These are phyloP conservation scores for Oryzaephilus surinamensis DNA, from an alignment of 1,140 invertebrate genomes.

Conservation along the genomic window DNA sequence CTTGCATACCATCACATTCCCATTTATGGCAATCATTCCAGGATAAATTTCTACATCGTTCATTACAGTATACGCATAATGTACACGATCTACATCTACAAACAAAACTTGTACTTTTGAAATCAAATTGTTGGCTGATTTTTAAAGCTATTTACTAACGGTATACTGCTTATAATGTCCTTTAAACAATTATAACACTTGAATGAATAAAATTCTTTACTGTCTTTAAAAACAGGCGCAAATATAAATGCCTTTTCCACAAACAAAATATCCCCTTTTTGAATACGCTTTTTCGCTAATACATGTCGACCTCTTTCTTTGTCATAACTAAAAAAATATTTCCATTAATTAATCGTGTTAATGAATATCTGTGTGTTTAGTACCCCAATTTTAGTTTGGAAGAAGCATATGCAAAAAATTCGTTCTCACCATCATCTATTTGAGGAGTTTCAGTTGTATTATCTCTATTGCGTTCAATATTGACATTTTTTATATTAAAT, in stretches of 20 bases:
- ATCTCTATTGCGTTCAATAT: slow-evolving; percentile 12
- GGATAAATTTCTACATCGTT: slow-evolving; percentile 47
- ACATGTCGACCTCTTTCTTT: slow-evolving; percentile 42
- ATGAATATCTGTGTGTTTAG: not conserved
- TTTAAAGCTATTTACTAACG: no score
- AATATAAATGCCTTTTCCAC: slow-evolving; percentile 60
- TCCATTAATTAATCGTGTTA: not conserved
- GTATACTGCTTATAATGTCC: slow-evolving; percentile 23
- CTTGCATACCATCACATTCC: slow-evolving; percentile 59
- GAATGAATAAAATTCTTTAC: slow-evolving; percentile 21
- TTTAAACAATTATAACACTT: slow-evolving; percentile 32
- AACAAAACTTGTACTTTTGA: no score
- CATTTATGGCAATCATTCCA: slow-evolving; percentile 56
- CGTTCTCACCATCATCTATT: slow-evolving; percentile 25
- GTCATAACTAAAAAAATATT: slow-evolving; percentile 27
- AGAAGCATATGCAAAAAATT: slow-evolving; percentile 26
- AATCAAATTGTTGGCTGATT: no score
- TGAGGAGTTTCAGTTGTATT: slow-evolving; percentile 18
- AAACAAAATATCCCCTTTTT: slow-evolving; percentile 53
- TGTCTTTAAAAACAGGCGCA: slow-evolving; percentile 36
- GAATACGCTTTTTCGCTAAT: slow-evolving; percentile 42
- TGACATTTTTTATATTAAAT: no score
- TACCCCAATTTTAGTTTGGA: slow-evolving; percentile 28
- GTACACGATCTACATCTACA: slow-evolving; percentile 53
- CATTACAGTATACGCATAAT: slow-evolving; percentile 53